Evolutionary conservation across 35 echinoderm and acorn worm species (phyloP).

Genomic region (Chiridota heheva): DNA sequence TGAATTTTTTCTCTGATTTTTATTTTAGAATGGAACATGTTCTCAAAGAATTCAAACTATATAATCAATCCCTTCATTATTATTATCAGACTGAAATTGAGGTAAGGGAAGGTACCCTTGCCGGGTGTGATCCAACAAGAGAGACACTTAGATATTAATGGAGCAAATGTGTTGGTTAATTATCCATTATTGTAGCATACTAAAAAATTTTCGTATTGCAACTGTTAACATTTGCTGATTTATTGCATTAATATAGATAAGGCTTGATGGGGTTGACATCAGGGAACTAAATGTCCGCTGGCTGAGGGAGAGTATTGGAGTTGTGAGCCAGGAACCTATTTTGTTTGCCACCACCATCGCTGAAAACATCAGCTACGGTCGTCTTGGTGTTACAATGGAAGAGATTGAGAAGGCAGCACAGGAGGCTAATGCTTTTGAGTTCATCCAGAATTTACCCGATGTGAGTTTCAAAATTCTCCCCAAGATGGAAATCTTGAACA

Average conservation of each 20-base stretch:
- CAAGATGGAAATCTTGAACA: too few relatives aligned
- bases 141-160: neutral
- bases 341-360: conserved; percentile 82
- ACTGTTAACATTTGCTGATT: neutral
- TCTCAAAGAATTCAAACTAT: too few relatives aligned
- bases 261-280: conserved; percentile 82
- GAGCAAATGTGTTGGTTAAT: neutral
- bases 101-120: neutral
- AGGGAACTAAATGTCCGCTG: conserved; percentile 78
- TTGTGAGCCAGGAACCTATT: conserved; percentile 91
- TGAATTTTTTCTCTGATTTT: too few relatives aligned
- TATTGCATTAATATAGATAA: conserved; percentile 50
- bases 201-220: neutral
- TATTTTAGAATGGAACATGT: too few relatives aligned
- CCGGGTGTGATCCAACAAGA: neutral
- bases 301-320: conserved; percentile 78
- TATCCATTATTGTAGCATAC: neutral
- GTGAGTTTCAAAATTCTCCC: conserved; percentile 28
- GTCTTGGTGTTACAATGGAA: conserved; percentile 57
- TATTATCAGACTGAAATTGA: too few relatives aligned
- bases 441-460: conserved; percentile 79
- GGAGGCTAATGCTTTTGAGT: conserved; percentile 91
- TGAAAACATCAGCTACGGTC: conserved; percentile 87
- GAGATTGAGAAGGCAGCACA: conserved; percentile 72
- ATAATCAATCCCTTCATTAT: too few relatives aligned